A percentile compares a stretch with the other conserved stretches of the same genome.
Conservation (phyloP, 2,113 vertebrate species). For the Leptobrachium leishanense region DNA sequence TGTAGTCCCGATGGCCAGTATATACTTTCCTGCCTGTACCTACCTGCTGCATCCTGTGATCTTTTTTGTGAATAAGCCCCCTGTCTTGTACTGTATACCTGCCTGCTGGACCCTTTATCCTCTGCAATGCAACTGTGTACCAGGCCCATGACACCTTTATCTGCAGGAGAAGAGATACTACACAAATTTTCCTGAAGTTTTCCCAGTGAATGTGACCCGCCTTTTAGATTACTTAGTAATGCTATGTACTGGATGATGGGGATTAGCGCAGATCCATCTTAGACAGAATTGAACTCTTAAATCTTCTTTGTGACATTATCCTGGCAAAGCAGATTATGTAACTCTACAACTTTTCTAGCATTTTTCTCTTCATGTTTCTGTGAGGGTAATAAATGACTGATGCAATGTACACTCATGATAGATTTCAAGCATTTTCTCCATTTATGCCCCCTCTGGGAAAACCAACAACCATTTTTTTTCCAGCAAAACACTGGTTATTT, state of each 20-base stretch:
- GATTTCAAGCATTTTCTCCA: constrained; percentile 12
- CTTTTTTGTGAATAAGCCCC: too few species aligned
- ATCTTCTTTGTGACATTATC: constrained; percentile 47
- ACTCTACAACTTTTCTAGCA: not conserved
- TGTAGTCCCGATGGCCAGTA: too few species aligned
- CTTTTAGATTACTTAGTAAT: constrained; percentile 35
- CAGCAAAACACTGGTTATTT: not conserved
- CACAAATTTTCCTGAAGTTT: not conserved
- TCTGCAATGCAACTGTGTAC: too few species aligned
- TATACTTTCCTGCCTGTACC: too few species aligned
- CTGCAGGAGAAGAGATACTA: too few species aligned
- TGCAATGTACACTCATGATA: not conserved
- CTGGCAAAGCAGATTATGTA: constrained; percentile 43
- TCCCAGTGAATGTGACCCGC: not conserved
- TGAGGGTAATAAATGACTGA: constrained; percentile 12
- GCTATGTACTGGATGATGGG: constrained; percentile 39
- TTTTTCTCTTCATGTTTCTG: not conserved
- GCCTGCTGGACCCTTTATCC: too few species aligned
- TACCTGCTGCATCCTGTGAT: too few species aligned
- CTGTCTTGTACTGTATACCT: too few species aligned
- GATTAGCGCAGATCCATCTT: constrained; percentile 47
- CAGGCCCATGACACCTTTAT: too few species aligned
- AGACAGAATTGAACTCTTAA: constrained; percentile 49
- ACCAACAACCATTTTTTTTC: constrained; percentile 3
- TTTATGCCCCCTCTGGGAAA: constrained; percentile 13